These are phyloP conservation scores for Lochmaea crataegi DNA, from an alignment of 2,888 invertebrate species.

Conservation along the genomic window DNA sequence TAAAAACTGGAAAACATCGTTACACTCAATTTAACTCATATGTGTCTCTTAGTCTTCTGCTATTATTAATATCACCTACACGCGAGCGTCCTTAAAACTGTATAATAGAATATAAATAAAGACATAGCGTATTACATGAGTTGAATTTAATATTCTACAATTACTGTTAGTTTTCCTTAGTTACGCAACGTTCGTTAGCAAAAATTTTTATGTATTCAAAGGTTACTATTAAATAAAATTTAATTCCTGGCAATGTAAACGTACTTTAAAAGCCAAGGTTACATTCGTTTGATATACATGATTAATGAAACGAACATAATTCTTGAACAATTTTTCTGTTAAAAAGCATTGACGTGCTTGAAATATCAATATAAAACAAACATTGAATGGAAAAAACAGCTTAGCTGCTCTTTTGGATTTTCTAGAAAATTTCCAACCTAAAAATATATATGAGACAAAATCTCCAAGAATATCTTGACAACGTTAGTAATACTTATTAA, in stretches of 20 bases:
- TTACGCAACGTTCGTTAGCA: slow-evolving; percentile 19
- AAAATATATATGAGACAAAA: too few species aligned
- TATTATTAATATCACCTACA: too few species aligned
- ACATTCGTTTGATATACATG: slow-evolving; percentile 30
- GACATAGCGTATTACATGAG: not conserved
- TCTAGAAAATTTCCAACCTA: too few species aligned
- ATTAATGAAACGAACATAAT: slow-evolving; percentile 27
- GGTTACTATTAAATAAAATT: slow-evolving; percentile 39
- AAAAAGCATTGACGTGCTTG: slow-evolving; percentile 21
- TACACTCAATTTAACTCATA: too few species aligned
- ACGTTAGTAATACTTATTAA: too few species aligned
- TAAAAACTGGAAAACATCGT: too few species aligned
- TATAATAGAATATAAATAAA: not conserved
- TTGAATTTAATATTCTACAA: not conserved
- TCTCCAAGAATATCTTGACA: too few species aligned
- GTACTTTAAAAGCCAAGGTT: slow-evolving; percentile 47
- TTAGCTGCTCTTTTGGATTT: too few species aligned
- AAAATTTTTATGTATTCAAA: slow-evolving; percentile 33
- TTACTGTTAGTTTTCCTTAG: slow-evolving; percentile 2
- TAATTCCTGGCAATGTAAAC: slow-evolving; percentile 43
- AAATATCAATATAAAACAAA: not conserved
- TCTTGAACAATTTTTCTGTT: slow-evolving; percentile 27
- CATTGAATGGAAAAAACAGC: too few species aligned
- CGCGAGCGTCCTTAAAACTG: not conserved
- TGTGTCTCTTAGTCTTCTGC: too few species aligned